Base-by-base conservation (phyloP, 1,140 invertebrate genomes). In the Dinothrombium tinctorium region DNA sequence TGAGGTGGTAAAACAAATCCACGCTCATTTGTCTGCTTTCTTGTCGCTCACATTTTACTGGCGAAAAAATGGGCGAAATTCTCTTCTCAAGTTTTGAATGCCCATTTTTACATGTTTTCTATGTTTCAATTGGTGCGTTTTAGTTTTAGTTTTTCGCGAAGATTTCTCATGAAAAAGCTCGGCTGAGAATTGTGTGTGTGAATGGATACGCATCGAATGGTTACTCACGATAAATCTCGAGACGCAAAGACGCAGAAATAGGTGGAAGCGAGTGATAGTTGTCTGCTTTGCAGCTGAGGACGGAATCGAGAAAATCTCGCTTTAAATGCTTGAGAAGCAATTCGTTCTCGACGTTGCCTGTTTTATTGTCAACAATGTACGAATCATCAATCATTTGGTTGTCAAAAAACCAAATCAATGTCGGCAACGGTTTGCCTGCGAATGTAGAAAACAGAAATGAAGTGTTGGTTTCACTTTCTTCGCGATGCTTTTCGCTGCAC, bases 211-310 rank as follows among this genome's bases (percentile, higher is more conserved):
- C 28, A 15, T n/a, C 12, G 15, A 4, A 29, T n/a, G 8, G 11
- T 35, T 14, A 54, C 55, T 56, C 44, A 56, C 55, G 28, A 38
- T 54, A 52, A 43, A 56, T 46, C 29, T 55, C 53, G 1, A 56
- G 36, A 14, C 44, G 44, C 23, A 55, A 46, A 12, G 50, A 46
- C n/a, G 52, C 45, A 20, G 47, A 44, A 39, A 46, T 47, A 2
- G 54, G 52, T 39, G 45, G 70, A 21, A 74, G 71, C 17, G 82
- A 66, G 48, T 70, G 65, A 7, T 77, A 82, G 57, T 86, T 86
- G 47, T 69, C 63, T 11, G 80, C 77, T 54, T 77, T 73, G 54
- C 79, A 86, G 24, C 76, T 80, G 55, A 80, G 77, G 48, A 79
- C 72, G 2, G 75, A 71, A 42, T 76, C 72, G 41, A 82, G 67